Base-by-base conservation (phyloP, 1,140 invertebrate genomes). In the Halictus rubicundus region DNA sequence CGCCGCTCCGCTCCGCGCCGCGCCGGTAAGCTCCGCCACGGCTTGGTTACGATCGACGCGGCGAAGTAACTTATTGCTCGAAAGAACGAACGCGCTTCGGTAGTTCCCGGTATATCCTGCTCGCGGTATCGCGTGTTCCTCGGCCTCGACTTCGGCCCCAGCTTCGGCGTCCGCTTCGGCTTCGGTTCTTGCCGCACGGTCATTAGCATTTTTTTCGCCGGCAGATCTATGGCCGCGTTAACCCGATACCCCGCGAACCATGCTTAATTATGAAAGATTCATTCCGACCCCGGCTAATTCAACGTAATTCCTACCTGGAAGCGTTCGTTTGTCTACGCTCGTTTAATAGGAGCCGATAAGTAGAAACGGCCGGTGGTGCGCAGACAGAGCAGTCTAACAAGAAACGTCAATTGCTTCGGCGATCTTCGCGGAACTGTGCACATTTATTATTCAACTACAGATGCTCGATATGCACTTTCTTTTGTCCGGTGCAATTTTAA, bases 121-220 rank as follows among this genome's bases (percentile, higher is more conserved):
- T 25, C 2, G 16, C 16, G 19, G 19, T 42, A 75, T 75, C 73
- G 73, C 73, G 64, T 75, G 64, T 57, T n/a, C 16, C 6, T 12
- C 23, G 63, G 32, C 32, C 5, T 32, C 32, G 32, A 32, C 32
- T 32, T 1, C 37, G n/a, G n/a, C n/a, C n/a, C n/a, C n/a, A 25
- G 19, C 37, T 42, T 21, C n/a, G 1, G 5, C 21, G 6, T 21
- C 21, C 1, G 14, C 7, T 0, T 54, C 49, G 49, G 42, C 27
- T 19, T 61, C 21, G 32, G n/a, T 73, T 73, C 72, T 75, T 66
- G 72, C 61, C 27, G 3, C 5, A 19, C 37, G 46, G 61, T 46
- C 64, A 75, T 75, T 75, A 75, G 19, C 73, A 68, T 75, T 75
- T 68, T 32, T 54, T 68, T 75, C 73, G 57, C 2, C 8, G 27